Percentiles rank a stretch among this genome's conserved stretches.
Conservation (phyloP, 2,797 vertebrate genomes). For the Ctenosaura bakeri region DNA sequence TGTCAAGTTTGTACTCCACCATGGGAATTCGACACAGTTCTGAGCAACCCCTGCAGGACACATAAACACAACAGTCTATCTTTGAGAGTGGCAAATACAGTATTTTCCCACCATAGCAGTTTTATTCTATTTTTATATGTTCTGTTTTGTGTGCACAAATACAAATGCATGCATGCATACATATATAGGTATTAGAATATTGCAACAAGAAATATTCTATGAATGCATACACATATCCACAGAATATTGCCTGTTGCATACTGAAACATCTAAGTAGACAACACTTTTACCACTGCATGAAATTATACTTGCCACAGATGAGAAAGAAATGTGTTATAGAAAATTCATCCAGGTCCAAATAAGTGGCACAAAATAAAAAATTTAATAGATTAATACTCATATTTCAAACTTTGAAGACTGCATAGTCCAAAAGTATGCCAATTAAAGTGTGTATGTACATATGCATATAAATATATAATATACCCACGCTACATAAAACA, state of each 20-base stretch:
- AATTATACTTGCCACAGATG: constrained; percentile 30
- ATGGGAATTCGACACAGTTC: constrained; percentile 97
- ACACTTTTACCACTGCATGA: not conserved
- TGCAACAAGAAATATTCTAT: too few species aligned
- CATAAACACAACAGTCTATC: constrained; percentile 35
- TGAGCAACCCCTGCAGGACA: constrained; percentile 90
- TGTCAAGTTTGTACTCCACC: constrained; percentile 99
- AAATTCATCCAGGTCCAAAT: constrained; percentile 12
- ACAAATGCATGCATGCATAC: not conserved
- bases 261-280: constrained; percentile 13
- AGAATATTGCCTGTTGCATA: not conserved
- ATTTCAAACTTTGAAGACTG: not conserved
- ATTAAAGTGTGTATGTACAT: not conserved
- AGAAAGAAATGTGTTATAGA: not conserved
- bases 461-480: not conserved
- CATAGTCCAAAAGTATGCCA: not conserved
- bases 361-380: not conserved
- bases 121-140: constrained; percentile 18
- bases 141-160: not conserved
- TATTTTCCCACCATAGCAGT: not conserved
- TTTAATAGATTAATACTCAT: not conserved
- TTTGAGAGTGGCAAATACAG: not conserved
- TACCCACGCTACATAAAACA: not conserved
- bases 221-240: not conserved
- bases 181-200: not conserved